Evolutionary conservation across 2,888 invertebrate species (phyloP).

Genomic region (Biston stratarius): DNA sequence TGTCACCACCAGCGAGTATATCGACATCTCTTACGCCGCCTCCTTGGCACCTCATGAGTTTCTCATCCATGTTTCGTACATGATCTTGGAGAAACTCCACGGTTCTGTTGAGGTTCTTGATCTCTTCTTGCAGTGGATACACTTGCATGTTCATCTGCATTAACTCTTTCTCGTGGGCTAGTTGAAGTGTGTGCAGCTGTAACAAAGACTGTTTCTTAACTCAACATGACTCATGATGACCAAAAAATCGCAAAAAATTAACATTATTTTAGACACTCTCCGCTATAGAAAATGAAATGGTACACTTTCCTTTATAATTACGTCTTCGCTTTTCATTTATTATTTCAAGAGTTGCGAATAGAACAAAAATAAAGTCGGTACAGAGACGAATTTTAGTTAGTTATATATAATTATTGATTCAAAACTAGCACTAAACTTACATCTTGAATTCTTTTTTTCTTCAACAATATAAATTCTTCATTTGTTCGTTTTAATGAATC

Average conservation of each 20-base stretch:
- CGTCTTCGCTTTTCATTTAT: neutral
- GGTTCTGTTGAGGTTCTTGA: conserved; percentile 86
- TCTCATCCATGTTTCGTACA: conserved; percentile 70
- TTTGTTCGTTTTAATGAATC: conserved; percentile 91
- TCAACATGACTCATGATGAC: conserved; percentile 27
- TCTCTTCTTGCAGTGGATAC: conserved; percentile 86
- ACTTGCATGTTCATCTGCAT: conserved; percentile 88
- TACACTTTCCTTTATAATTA: no score
- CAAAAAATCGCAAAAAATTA: conserved; percentile 21
- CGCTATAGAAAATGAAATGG: no score
- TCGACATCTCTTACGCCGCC: conserved; percentile 60
- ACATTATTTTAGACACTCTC: neutral
- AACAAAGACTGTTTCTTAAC: conserved; percentile 24
- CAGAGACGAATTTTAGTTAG: neutral
- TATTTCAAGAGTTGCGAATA: neutral
- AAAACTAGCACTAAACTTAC: conserved; percentile 87
- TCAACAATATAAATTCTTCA: conserved; percentile 91
- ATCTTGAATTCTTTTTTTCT: conserved; percentile 92
- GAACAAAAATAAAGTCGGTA: neutral
- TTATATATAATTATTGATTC: neutral
- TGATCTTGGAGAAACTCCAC: conserved; percentile 81
- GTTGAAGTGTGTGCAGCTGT: conserved; percentile 91
- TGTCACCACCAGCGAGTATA: conserved; percentile 73
- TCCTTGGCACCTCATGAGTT: conserved; percentile 67
- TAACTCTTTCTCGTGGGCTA: conserved; percentile 90